phyloP scores from a whole-genome alignment of 2,888 invertebrate species.

The Agonopterix subpropinquella region DNA sequence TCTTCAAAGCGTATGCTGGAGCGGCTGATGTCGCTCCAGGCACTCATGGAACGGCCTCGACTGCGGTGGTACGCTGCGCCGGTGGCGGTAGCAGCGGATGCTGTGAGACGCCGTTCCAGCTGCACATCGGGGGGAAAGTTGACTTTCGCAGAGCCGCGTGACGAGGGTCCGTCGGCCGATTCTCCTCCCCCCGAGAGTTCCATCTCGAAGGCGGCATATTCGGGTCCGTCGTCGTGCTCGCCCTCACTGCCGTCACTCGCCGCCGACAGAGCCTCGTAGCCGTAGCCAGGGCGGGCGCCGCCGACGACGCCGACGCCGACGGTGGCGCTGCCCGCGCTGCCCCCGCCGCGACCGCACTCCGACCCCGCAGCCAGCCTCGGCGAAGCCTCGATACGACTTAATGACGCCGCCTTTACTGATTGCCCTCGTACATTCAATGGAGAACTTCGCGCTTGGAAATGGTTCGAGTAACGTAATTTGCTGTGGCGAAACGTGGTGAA shows the following conservation, averaged over 20 bases:
- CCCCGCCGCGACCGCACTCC: slow-evolving; percentile 37
- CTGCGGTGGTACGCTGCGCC: slow-evolving; percentile 69
- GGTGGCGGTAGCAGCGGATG: slow-evolving; percentile 53
- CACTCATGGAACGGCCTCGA: slow-evolving; percentile 86
- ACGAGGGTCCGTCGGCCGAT: slow-evolving; percentile 59
- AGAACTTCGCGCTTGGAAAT: slow-evolving; percentile 51
- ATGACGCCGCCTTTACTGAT: slow-evolving; percentile 60
- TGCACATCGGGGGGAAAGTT: slow-evolving; percentile 79
- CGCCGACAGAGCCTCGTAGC: slow-evolving; percentile 68
- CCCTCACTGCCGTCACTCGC: slow-evolving; percentile 68
- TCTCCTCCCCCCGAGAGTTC: slow-evolving; percentile 61
- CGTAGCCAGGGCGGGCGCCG: slow-evolving; percentile 67
- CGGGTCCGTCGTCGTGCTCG: slow-evolving; percentile 57
- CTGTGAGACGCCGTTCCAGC: slow-evolving; percentile 63
- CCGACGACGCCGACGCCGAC: slow-evolving; percentile 37
- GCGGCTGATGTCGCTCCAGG: slow-evolving; percentile 91
- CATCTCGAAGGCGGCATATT: slow-evolving; percentile 65
- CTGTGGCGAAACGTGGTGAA: slow-evolving; percentile 71
- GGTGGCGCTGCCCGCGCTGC: slow-evolving; percentile 25
- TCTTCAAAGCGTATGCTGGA: slow-evolving; percentile 89
- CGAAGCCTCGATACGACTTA: slow-evolving; percentile 62
- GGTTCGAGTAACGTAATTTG: slow-evolving; percentile 66
- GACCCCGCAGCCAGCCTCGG: slow-evolving; percentile 53
- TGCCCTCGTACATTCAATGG: slow-evolving; percentile 54
- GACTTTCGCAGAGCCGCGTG: slow-evolving; percentile 76